Percentiles rank a stretch among this genome's conserved stretches.
phyloP scores from a whole-genome alignment of 2,797 vertebrate species.

The Melanitta fusca region DNA sequence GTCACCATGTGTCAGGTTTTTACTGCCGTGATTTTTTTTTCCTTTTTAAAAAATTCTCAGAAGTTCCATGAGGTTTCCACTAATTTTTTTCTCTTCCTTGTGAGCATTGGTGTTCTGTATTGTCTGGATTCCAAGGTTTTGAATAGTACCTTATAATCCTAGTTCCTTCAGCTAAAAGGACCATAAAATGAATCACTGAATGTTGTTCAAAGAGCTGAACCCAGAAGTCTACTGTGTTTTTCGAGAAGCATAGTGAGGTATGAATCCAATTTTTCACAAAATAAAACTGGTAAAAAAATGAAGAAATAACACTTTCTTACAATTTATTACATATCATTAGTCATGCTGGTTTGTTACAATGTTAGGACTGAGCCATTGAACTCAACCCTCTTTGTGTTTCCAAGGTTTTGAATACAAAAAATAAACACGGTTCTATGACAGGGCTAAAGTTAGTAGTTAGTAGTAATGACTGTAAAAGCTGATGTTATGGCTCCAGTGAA shows the following conservation, averaged over 20 bases:
- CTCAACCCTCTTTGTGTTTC: background rate
- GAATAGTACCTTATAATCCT: background rate
- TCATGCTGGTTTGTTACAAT: background rate
- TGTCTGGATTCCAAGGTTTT: background rate
- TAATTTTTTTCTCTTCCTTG: background rate
- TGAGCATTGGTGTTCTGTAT: background rate
- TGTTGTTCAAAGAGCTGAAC: background rate
- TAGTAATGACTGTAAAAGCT: background rate
- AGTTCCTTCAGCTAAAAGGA: background rate
- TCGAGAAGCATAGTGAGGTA: background rate
- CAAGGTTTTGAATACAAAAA: background rate
- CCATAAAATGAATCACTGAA: background rate
- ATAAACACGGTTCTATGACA: background rate
- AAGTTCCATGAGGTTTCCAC: background rate
- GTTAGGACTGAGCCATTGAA: background rate
- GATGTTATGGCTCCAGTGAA: background rate
- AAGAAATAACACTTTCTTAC: background rate
- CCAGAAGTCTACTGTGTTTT: background rate
- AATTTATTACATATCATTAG: background rate
- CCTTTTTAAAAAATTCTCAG: background rate
- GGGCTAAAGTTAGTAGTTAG: background rate
- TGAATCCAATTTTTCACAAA: background rate
- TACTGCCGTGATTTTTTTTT: accelerated
- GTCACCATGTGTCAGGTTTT: background rate
- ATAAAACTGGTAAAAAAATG: background rate